These are phyloP conservation scores for Mustela lutreola DNA, from an alignment of 2,113 vertebrate genomes.

Conservation along the genomic window DNA sequence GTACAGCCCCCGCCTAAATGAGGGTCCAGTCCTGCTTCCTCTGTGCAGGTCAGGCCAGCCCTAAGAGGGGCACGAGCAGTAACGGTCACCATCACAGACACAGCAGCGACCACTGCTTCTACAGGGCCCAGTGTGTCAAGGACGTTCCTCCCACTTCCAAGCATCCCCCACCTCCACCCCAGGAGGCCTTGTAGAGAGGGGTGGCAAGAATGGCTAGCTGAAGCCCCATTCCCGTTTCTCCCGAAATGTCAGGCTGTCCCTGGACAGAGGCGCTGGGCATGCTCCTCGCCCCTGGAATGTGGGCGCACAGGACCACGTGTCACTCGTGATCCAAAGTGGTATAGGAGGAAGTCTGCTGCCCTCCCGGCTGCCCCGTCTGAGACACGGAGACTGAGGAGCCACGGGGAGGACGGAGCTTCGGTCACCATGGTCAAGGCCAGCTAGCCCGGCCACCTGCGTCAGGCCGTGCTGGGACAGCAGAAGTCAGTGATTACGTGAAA, in stretches of 20 bases:
- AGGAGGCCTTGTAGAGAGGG: too few relatives aligned
- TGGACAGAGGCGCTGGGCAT: background rate
- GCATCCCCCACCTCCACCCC: background rate
- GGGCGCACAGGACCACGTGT: background rate
- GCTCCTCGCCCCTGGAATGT: fast-evolving
- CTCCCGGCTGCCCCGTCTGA: background rate
- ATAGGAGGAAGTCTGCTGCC: background rate
- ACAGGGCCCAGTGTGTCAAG: fast-evolving
- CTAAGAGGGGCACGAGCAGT: background rate
- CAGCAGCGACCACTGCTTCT: too few relatives aligned
- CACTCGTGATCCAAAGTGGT: background rate
- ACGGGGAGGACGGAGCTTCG: background rate
- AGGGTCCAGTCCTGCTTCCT: background rate
- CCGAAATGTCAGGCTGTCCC: background rate
- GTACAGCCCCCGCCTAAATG: background rate
- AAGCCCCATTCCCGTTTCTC: background rate
- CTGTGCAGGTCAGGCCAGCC: background rate
- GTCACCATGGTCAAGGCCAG: background rate
- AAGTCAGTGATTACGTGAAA: background rate
- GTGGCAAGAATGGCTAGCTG: background rate
- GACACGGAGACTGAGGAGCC: background rate
- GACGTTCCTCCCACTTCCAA: background rate
- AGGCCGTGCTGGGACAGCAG: background rate
- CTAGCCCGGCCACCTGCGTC: too few relatives aligned
- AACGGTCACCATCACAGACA: background rate